Base-by-base conservation (phyloP, 2,888 invertebrate genomes). In the Asteroscopus sphinx region DNA sequence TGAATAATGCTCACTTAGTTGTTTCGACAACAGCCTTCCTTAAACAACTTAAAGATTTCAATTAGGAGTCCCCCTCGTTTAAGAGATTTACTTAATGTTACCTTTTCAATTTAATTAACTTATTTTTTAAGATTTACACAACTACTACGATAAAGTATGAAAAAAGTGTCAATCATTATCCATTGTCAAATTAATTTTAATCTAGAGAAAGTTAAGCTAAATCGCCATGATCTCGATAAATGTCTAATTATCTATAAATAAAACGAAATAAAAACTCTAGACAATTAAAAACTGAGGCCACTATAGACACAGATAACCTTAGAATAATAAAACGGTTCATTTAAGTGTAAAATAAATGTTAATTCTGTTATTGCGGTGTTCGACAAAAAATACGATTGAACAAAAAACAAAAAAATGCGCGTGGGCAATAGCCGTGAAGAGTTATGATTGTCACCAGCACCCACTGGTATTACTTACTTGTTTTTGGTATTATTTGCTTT, bases 1-100 rank as follows among this genome's bases (percentile, higher is more conserved):
- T 85, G 79, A 88, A 89, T 86, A 86, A 87, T 87, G 85, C 83
- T 87, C 84, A 85, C 83, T 86, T 77, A 71, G 77, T 80, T 83
- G 79, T 81, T 86, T 77, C 69, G 76, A 81, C 79, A 80, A 83
- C 80, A 82, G 73, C 76, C 71, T 73, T 66, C 72, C 76, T 55
- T 65, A 70, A 42, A 67, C 69, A 80, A 71, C 80, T 80, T 74
- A 77, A 75, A 76, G 74, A 80, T 81, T 83, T 83, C 79, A 84
- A 83, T 81, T 78, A 80, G 55, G 59, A 66, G 73, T 58, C 67
- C 76, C 76, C 65, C 65, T 80, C 71, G 1, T 81, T 79, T 81
- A 79, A 69, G 57, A 15, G 61, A 59, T 64, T 63, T 48, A 58
- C 21, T 21, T 21, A 28, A 65, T 12, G 65, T 70, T 48, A 46